Evolutionary conservation across 2,113 vertebrate genomes (phyloP).

Genomic region (Aplodontia rufa): DNA sequence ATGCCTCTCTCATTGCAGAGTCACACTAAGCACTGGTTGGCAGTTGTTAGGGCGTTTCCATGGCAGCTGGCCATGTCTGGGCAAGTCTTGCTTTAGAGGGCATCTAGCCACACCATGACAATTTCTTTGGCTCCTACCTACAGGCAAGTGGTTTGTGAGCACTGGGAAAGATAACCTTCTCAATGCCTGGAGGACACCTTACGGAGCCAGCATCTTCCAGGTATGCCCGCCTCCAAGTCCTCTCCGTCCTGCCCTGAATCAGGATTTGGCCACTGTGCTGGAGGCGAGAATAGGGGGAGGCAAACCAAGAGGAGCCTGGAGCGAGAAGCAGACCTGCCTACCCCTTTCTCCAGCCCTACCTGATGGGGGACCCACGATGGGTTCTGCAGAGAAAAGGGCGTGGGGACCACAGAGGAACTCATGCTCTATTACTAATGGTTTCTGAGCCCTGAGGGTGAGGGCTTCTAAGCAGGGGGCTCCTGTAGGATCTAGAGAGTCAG

Average conservation of each 20-base stretch:
- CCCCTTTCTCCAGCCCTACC: not conserved
- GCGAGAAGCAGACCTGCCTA: not conserved
- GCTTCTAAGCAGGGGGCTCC: not conserved
- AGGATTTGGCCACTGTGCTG: rapidly evolving
- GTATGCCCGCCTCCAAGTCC: slow-evolving; percentile 72
- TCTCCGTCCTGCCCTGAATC: not conserved
- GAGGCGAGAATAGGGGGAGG: not conserved
- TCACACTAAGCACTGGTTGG: not conserved
- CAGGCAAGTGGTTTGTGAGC: slow-evolving; percentile 99
- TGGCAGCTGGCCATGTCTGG: not conserved
- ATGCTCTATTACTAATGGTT: not conserved
- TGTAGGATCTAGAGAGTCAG: not conserved
- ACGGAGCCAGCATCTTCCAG: slow-evolving; percentile 99
- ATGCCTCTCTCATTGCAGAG: not conserved
- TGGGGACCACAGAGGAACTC: not conserved
- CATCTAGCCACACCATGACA: not conserved
- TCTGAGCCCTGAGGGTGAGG: not conserved
- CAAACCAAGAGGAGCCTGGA: not conserved
- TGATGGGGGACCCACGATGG: not conserved
- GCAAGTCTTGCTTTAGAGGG: not conserved
- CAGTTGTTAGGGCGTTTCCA: not conserved
- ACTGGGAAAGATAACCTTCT: slow-evolving; percentile 98
- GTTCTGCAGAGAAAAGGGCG: not conserved
- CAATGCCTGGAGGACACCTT: slow-evolving; percentile 97
- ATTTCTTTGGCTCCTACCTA: rapidly evolving